Evolutionary conservation across 2,797 vertebrate genomes (phyloP), one percentile per base, ranked within the genome.

Genomic region (Cheirogaleus major): DNA sequence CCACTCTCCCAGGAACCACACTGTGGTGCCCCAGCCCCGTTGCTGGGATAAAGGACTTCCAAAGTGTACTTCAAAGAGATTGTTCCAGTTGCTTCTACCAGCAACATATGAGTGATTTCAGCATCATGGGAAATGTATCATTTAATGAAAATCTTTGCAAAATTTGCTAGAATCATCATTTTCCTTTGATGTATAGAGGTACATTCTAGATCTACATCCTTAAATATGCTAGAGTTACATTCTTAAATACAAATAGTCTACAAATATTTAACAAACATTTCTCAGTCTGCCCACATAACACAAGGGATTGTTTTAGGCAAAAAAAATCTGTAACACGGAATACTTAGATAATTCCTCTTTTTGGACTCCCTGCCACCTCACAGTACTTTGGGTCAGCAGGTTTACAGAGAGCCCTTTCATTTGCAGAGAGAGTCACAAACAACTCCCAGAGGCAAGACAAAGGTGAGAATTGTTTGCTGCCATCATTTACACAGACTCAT

Each of bases 351-450:
- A 61, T 76, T 83, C 27, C 79, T 85, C 23, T 23, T 73, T 81
- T 90, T 48, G 50, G 25, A 70, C 30, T 48, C 63, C 52, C 83
- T 23, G 52, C 30, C 32, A 32, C 25, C 18, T 75, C 83, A 27
- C 35, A 67, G 8, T 45, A 27, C 92, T 89, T 78, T 12, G 75
- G 75, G 83, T 90, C 87, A 52, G 13, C 35, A 57, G 93, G 59
- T 81, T 86, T 72, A 57, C 11, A 57, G 55, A 14, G 61, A 86
- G 38, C 5, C 52, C 48, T 96, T 97, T 95, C 80, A 92, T 96
- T 43, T 73, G 30, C 14, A 38, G 61, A 89, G 22, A 25, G 25
- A 73, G 20, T 57, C 86, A 65, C 32, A 70, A 91, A 59, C 63
- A 67, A n/a, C 65, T 43, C 67, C 1, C 25, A 85, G 61, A 22